These are phyloP conservation scores for Lasioglossum baleicum DNA, from an alignment of 1,140 invertebrate genomes.

Conservation along the genomic window DNA sequence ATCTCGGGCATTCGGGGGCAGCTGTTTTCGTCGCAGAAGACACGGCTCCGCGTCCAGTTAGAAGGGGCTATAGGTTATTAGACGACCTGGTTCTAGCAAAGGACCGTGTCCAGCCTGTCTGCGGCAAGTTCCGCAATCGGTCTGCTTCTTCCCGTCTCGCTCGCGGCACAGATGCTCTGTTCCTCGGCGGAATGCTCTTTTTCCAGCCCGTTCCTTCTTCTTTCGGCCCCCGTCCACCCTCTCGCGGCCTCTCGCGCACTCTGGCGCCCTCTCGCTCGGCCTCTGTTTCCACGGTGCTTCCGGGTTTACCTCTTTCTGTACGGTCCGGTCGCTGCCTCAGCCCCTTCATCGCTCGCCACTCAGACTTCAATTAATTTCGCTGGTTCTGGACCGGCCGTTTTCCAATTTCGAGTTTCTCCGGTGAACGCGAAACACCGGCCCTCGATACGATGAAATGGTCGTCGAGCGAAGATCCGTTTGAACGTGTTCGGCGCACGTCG, in stretches of 20 bases:
- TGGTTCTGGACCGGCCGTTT: constrained; percentile 66
- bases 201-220: background rate
- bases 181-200: constrained; percentile 22
- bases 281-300: constrained; percentile 37
- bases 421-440: constrained; percentile 59
- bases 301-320: constrained; percentile 57
- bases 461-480: constrained; percentile 23
- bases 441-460: constrained; percentile 57
- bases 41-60: constrained; percentile 14
- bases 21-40: constrained; percentile 18
- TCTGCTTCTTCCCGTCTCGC: constrained; percentile 35
- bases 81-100: constrained; percentile 35
- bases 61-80: constrained; percentile 39
- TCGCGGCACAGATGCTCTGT: constrained; percentile 27
- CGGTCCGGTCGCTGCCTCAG: constrained; percentile 49
- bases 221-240: background rate
- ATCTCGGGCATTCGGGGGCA: background rate
- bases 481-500: constrained; percentile 12
- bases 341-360: constrained; percentile 65
- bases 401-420: constrained; percentile 73
- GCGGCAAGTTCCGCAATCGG: constrained; percentile 59
- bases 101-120: constrained; percentile 48
- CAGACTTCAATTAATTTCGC: constrained; percentile 74
- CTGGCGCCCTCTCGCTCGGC: background rate
- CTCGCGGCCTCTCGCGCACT: background rate